Base-by-base conservation (phyloP, 2,113 vertebrate genomes). In the Alces alces region DNA sequence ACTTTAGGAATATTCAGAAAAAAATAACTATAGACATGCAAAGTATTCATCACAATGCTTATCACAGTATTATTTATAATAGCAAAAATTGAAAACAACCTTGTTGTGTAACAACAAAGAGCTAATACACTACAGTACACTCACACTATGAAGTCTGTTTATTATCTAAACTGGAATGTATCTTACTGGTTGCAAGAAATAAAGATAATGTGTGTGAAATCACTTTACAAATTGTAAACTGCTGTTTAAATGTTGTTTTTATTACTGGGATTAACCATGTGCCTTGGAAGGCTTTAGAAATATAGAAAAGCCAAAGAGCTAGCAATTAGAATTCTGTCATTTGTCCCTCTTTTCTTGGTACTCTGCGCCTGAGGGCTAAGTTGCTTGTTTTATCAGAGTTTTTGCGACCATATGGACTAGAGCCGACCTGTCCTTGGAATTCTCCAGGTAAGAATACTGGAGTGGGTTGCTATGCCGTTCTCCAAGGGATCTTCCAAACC, bases 11-110 rank as follows among this genome's bases (percentile, higher is more conserved):
- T 78, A 94, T 60, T 70, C 47, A 86, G 60, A 86, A 96, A 84
- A 95, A 95, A 88, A 95, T 91, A 95, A 86, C 57, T 93, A 61
- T 10, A 95, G 66, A 89, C 28, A 52, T 58, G 23, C 28, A 92
- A 94, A 76, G 17, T 95, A 54, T 70, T 78, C 66, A 95, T 57
- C 52, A 82, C 19, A 45, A 54, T 90, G 55, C 54, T 87, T 79
- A 82, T 64, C 47, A 73, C 23, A 57, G 15, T 89, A 85, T 80
- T 88, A 33, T 93, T 91, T 79, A 85, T 64, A 96, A 57, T 39
- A 86, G 80, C 28, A 95, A 91, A 93, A 96, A 58, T 5, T 73
- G n/a, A n/a, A 57, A 94, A 91, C 21, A 17, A 54, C 16, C 1
- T 39, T 88, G 83, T 52, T 73, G 39, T 80, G 13, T 86, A 82